A percentile compares a stretch with the other conserved stretches of the same genome.
Evolutionary conservation across 2,888 invertebrate species (phyloP).

Genomic region (Lasioglossum leucozonium): DNA sequence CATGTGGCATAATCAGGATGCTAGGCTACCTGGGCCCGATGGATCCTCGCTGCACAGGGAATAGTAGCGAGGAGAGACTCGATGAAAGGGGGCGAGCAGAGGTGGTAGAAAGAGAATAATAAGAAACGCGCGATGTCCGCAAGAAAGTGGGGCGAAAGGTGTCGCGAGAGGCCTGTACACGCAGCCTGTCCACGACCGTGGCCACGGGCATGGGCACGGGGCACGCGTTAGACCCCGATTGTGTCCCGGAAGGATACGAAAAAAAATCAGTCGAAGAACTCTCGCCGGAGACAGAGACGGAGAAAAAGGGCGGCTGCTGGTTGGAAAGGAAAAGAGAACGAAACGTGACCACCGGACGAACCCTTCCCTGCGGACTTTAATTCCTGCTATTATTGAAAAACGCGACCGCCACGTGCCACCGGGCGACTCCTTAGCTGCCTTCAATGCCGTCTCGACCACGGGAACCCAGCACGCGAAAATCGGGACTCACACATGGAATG

Average conservation of each 20-base stretch:
- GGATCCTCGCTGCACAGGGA: conserved; percentile 33
- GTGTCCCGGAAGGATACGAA: conserved; percentile 53
- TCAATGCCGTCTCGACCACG: conserved; percentile 29
- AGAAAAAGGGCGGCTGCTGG: conserved; percentile 53
- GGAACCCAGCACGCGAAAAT: conserved; percentile 61
- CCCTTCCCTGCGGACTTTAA: conserved; percentile 70
- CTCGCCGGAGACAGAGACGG: conserved; percentile 27
- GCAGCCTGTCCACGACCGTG: conserved; percentile 33
- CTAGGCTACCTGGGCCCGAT: conserved; percentile 64
- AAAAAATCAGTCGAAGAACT: conserved; percentile 37
- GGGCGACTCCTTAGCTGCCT: conserved; percentile 46
- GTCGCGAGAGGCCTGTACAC: conserved; percentile 61
- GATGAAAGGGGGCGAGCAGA: conserved; percentile 29
- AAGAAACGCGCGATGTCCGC: conserved; percentile 43
- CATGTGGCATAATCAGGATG: conserved; percentile 68
- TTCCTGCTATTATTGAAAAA: conserved; percentile 80
- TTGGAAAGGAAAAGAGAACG: conserved; percentile 65
- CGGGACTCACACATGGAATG: conserved; percentile 47
- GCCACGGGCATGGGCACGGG: conserved; percentile 11
- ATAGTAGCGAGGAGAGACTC: not conserved
- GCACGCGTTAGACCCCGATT: conserved; percentile 65
- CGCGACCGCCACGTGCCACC: conserved; percentile 74
- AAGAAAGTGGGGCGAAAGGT: conserved; percentile 68
- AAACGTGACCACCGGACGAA: conserved; percentile 62
- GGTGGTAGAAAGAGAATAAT: conserved; percentile 34